phyloP scores from a whole-genome alignment of 2,888 invertebrate species.

The Maniola hyperantus region DNA sequence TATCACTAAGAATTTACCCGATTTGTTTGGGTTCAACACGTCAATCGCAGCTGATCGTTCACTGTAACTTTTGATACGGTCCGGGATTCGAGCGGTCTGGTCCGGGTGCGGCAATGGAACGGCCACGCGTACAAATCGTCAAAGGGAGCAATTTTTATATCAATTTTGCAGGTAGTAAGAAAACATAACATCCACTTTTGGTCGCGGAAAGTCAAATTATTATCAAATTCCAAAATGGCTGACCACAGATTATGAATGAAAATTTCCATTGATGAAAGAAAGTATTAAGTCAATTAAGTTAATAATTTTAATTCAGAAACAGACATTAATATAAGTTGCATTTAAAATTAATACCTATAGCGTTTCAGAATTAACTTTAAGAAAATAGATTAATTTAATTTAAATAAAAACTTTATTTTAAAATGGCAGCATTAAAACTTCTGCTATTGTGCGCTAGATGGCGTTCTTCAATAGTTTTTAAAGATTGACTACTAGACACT shows the following conservation, averaged over 20 bases:
- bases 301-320: neutral
- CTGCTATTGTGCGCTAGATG: conserved; percentile 1
- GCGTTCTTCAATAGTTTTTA: neutral
- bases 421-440: conserved; percentile 9
- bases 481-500: neutral
- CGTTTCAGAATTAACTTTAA: neutral
- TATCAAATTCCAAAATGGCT: conserved; percentile 75
- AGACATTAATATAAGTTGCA: neutral
- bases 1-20: conserved; percentile 60
- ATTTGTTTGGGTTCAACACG: conserved; percentile 79
- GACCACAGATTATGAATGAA: conserved; percentile 52
- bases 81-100: conserved; percentile 39
- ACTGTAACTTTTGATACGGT: conserved; percentile 44
- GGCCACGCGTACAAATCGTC: conserved; percentile 44
- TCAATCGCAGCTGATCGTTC: conserved; percentile 76
- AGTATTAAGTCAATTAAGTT: neutral
- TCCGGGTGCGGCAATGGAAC: conserved; percentile 45
- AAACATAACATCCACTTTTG: conserved; percentile 68
- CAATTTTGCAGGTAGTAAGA: conserved; percentile 68
- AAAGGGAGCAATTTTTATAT: conserved; percentile 43
- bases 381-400: neutral
- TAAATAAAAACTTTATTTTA: neutral
- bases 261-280: neutral
- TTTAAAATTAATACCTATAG: neutral
- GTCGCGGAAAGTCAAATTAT: conserved; percentile 49